phyloP scores from a whole-genome alignment of 2,113 vertebrate species.

The Dryoscopus gambensis region DNA sequence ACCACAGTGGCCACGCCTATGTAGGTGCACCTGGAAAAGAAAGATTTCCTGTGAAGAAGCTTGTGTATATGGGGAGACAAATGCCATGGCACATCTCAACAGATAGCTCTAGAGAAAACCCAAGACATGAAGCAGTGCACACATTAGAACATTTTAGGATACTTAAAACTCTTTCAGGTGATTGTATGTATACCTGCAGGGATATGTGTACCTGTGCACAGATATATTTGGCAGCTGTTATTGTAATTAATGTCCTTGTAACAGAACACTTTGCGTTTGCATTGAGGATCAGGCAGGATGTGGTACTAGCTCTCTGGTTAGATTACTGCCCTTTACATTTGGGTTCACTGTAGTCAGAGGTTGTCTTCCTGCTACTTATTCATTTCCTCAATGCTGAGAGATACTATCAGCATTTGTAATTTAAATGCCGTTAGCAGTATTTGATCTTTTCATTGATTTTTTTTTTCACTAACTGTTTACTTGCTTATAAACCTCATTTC shows the following conservation, averaged over 20 bases:
- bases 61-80: neutral
- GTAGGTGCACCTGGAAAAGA: neutral
- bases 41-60: neutral
- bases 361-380: neutral
- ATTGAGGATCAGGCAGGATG: neutral
- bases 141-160: neutral
- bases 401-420: neutral
- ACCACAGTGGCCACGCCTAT: neutral
- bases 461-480: neutral
- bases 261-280: neutral
- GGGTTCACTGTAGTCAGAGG: neutral
- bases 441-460: neutral
- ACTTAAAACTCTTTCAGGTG: neutral
- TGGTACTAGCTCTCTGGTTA: neutral
- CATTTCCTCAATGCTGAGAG: neutral
- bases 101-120: neutral
- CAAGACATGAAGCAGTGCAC: neutral
- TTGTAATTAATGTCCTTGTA: neutral
- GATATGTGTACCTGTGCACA: neutral
- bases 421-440: neutral
- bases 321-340: neutral
- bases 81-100: rapidly evolving
- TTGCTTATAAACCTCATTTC: neutral
- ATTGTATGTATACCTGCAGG: neutral
- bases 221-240: neutral